Base-by-base conservation (phyloP, 2,797 vertebrate species). In the Cygnus olor region DNA sequence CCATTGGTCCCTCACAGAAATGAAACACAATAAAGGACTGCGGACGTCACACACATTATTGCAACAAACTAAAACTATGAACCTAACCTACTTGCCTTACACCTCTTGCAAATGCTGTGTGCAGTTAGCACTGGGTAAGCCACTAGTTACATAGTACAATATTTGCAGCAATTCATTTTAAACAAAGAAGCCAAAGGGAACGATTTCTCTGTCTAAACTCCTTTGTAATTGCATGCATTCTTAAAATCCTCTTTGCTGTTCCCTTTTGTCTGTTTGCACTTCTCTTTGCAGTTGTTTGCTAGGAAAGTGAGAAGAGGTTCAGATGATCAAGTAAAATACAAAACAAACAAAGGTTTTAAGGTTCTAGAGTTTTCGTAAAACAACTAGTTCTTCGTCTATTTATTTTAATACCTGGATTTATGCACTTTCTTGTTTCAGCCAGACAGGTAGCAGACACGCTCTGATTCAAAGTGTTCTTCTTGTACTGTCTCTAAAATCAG, bases 241-340 rank as follows among this genome's bases (percentile, higher is more conserved):
- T 80, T 93, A 12, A 89, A 96, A 94, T 95, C 80, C 78, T 86
- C 80, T 84, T 83, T 92, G 70, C 85, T 76, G 36, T 34, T 96
- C 73, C 56, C 80, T 82, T 90, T 93, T 91, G 63, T 80, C 89
- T 96, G 57, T 94, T 93, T 95, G 78, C 71, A 93, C 86, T 90
- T 96, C 85, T 89, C 93, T 80, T 66, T 80, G 91, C 74, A 92
- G 91, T 40, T 3, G 0, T 93, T 93, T 86, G 70, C 80, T 86
- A 61, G 25, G 47, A 57, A 93, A 88, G 79, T 2, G 11, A 91
- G 89, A 89, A 80, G 53, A 61, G 40, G 80, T 87, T 94, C 71
- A 88, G 69, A 80, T 58, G 84, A 94, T 64, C 5, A 6, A 80
- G 32, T 61, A 76, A 84, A 91, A 94, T 20, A 53, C 40, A 90